phyloP scores from a whole-genome alignment of 2,888 invertebrate genomes.

The Meloe dianella region DNA sequence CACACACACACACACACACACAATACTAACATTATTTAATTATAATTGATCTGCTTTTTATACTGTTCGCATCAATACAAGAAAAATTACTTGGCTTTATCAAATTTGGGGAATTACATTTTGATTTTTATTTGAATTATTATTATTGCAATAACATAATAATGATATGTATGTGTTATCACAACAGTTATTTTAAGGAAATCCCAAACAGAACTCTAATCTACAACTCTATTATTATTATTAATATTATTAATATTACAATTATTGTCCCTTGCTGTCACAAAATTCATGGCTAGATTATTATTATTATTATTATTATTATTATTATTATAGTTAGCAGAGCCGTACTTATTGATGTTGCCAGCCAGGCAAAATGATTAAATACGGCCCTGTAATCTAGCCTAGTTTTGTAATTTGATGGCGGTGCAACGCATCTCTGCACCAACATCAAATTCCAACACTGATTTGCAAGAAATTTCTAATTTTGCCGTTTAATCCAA shows the following conservation, averaged over 20 bases:
- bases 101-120: slow-evolving; percentile 4
- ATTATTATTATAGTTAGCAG: too few relatives aligned
- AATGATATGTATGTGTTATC: slow-evolving; percentile 8
- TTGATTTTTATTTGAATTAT: neutral
- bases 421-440: too few relatives aligned
- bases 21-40: too few relatives aligned
- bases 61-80: neutral
- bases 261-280: slow-evolving; percentile 15
- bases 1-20: neutral
- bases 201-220: neutral
- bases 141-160: neutral
- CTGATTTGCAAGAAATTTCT: neutral
- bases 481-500: slow-evolving; percentile 72
- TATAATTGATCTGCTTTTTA: neutral
- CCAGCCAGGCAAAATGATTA: too few relatives aligned
- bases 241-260: neutral
- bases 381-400: neutral
- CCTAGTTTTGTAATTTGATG: slow-evolving; percentile 1
- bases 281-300: neutral
- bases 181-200: neutral
- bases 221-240: neutral
- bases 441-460: neutral
- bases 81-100: neutral
- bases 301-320: neutral
- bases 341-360: neutral